phyloP scores from a whole-genome alignment of 2,888 invertebrate genomes.

The Caenorhabditis sinica region DNA sequence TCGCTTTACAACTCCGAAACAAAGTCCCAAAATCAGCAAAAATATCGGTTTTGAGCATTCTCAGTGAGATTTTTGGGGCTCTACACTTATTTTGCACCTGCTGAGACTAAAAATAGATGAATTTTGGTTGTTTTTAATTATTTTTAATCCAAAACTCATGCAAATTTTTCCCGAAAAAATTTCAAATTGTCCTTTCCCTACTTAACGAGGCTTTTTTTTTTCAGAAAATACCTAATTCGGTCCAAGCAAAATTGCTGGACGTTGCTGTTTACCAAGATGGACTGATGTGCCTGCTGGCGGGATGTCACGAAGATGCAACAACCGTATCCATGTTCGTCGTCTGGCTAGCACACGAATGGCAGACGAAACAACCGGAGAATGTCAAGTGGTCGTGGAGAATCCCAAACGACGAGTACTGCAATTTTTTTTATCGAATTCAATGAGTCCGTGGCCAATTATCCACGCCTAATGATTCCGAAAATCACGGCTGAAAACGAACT shows the following conservation, averaged over 20 bases:
- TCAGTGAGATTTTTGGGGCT: no score
- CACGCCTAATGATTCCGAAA: slow-evolving; percentile 43
- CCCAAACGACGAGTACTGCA: slow-evolving; percentile 17
- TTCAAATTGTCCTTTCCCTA: no score
- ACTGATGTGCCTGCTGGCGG: slow-evolving; percentile 48
- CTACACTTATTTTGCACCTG: no score
- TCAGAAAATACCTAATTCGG: slow-evolving; percentile 3
- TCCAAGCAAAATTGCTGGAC: slow-evolving; percentile 35
- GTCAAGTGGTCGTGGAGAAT: slow-evolving; percentile 27
- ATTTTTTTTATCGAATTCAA: slow-evolving; percentile 43
- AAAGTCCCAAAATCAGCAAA: no score
- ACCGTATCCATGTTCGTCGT: slow-evolving; percentile 29
- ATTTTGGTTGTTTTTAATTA: no score
- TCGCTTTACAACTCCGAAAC: no score
- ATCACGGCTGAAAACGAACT: slow-evolving; percentile 37
- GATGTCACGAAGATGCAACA: slow-evolving; percentile 39
- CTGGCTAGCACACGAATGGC: slow-evolving; percentile 45
- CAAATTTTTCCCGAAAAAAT: no score
- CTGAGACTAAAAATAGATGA: no score
- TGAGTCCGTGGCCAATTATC: slow-evolving; percentile 28
- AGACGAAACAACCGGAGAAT: slow-evolving; percentile 1
- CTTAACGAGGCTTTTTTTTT: no score
- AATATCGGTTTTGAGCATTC: no score
- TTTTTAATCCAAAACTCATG: no score
- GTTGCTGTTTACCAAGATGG: slow-evolving; percentile 48